A percentile compares a stretch with the other conserved stretches of the same genome.
Conservation (phyloP, 2,113 vertebrate species). For the Columba janthina region DNA sequence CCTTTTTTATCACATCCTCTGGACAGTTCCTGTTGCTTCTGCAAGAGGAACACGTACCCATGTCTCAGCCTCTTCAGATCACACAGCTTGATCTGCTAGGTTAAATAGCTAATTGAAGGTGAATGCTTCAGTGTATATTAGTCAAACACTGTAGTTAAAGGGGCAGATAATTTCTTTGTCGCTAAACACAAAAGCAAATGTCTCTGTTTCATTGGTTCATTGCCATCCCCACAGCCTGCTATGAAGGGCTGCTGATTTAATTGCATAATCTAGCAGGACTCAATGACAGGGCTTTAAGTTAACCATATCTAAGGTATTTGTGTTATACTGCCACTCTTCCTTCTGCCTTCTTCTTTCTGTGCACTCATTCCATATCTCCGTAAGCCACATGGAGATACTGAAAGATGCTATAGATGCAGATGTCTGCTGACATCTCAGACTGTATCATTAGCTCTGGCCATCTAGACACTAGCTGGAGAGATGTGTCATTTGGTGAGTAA, state of each 20-base stretch:
- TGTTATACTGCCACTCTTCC: background rate
- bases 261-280: background rate
- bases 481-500: background rate
- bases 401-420: background rate
- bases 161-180: slow-evolving; percentile 26
- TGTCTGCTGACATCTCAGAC: background rate
- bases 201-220: background rate
- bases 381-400: background rate
- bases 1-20: background rate
- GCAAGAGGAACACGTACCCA: background rate
- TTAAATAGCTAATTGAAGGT: slow-evolving; percentile 36
- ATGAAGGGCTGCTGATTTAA: background rate
- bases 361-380: background rate
- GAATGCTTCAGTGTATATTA: slow-evolving; percentile 11
- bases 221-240: background rate
- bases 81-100: slow-evolving; percentile 20
- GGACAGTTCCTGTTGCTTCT: background rate
- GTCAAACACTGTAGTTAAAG: slow-evolving; percentile 19
- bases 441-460: background rate
- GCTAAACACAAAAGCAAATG: slow-evolving; percentile 1
- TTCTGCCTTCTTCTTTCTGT: background rate
- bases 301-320: background rate
- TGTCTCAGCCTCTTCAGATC: slow-evolving; percentile 21
- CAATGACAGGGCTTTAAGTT: background rate
- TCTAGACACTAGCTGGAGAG: background rate